Percentiles rank a stretch among this genome's conserved stretches.
Conservation (phyloP, 2,888 invertebrate genomes). For the Caenorhabditis sulstoni region DNA sequence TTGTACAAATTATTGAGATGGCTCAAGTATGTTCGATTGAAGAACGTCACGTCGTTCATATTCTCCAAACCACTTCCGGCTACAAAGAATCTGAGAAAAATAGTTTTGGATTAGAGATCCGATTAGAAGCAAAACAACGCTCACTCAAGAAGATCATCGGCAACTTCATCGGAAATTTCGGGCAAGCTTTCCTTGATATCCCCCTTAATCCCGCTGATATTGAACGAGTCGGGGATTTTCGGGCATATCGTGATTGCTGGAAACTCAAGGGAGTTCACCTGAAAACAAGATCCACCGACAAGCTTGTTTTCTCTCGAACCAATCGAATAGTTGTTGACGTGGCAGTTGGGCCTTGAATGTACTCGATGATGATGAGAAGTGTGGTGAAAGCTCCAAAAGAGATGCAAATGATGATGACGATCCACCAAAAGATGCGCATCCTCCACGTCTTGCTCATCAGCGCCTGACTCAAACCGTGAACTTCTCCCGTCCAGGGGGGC, state of each 20-base stretch:
- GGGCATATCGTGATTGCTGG: slow-evolving; percentile 78
- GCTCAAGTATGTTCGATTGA: slow-evolving; percentile 74
- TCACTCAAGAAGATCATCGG: slow-evolving; percentile 69
- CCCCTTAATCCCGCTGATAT: slow-evolving; percentile 62
- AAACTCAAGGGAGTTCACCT: slow-evolving; percentile 73
- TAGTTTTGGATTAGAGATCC: background rate
- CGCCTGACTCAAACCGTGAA: slow-evolving; percentile 77
- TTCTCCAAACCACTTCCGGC: slow-evolving; percentile 78
- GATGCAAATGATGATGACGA: slow-evolving; percentile 74
- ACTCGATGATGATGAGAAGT: slow-evolving; percentile 73
- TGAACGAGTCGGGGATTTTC: slow-evolving; percentile 76
- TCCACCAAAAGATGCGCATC: slow-evolving; percentile 77
- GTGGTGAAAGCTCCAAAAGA: slow-evolving; percentile 72
- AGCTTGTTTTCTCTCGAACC: slow-evolving; percentile 35
- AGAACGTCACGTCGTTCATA: slow-evolving; percentile 71
- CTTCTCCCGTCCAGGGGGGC: slow-evolving; percentile 79
- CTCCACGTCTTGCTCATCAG: slow-evolving; percentile 67
- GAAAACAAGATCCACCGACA: slow-evolving; percentile 12
- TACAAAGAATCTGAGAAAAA: slow-evolving; percentile 68
- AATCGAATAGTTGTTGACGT: slow-evolving; percentile 77
- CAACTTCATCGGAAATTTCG: slow-evolving; percentile 57
- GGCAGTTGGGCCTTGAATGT: slow-evolving; percentile 76
- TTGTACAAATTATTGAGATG: slow-evolving; percentile 69
- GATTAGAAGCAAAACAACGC: background rate
- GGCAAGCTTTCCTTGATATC: slow-evolving; percentile 71